Percentiles rank a stretch among this genome's conserved stretches.
These are phyloP conservation scores for Aradophagus sp. DNA, from an alignment of 1,140 invertebrate species.

Conservation along the genomic window DNA sequence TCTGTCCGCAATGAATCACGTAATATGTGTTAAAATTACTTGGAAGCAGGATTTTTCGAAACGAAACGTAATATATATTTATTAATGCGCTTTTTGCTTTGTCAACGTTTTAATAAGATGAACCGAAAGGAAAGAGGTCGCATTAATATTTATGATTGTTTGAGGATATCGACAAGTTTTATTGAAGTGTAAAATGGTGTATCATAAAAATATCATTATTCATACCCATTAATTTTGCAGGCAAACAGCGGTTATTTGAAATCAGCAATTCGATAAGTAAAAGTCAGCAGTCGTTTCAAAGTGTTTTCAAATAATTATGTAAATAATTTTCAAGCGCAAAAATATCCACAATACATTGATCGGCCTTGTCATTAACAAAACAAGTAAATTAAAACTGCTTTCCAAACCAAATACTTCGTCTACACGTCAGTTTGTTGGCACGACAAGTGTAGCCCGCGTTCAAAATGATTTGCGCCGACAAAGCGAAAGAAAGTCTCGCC, in stretches of 20 bases:
- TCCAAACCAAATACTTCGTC: no score
- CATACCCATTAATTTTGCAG: not conserved
- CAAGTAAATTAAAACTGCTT: no score
- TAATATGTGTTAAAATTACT: no score
- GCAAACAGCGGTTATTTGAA: not conserved
- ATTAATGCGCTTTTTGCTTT: not conserved
- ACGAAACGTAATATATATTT: constrained; percentile 2
- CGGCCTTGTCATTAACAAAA: no score
- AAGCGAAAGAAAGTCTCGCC: no score
- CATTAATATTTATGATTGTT: constrained; percentile 26
- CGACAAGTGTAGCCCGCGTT: no score
- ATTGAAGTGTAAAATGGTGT: constrained; percentile 10
- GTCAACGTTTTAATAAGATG: constrained; percentile 4
- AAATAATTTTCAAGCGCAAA: no score
- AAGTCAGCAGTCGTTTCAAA: not conserved
- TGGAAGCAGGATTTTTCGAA: constrained; percentile 1
- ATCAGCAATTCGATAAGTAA: not conserved
- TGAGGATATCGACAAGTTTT: constrained; percentile 10
- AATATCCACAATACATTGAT: no score
- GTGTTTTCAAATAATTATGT: no score
- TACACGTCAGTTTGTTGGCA: no score
- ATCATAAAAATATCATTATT: constrained; percentile 10
- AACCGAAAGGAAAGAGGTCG: constrained; percentile 7
- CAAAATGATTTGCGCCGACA: no score
- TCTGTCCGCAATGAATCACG: no score